Conservation (phyloP, 2,888 invertebrate genomes). For the Sinhomidia bicolor region DNA sequence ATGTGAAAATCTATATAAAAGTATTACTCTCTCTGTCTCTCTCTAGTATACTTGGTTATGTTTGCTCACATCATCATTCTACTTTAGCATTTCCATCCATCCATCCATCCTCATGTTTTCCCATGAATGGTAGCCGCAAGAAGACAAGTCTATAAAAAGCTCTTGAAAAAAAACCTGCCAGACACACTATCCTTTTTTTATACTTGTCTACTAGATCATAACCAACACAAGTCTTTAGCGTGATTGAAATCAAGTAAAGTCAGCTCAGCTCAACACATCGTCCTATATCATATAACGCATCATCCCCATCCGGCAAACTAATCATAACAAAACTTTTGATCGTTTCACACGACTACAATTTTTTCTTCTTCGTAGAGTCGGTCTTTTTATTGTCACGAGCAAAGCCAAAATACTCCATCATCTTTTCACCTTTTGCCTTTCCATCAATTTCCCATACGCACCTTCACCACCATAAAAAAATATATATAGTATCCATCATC, state of each 20-base stretch:
- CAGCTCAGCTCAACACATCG: background rate
- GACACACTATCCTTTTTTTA: background rate
- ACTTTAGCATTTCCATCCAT: background rate
- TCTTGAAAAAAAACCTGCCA: constrained; percentile 27
- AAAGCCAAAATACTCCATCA: background rate
- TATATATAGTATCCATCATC: background rate
- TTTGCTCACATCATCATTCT: background rate
- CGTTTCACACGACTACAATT: background rate
- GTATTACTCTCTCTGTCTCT: background rate
- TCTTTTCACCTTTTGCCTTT: constrained; percentile 23
- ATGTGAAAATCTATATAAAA: too few relatives aligned
- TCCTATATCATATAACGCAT: constrained; percentile 1
- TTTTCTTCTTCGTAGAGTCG: background rate
- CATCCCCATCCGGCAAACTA: constrained; percentile 11
- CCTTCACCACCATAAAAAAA: too few relatives aligned
- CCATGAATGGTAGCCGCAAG: background rate
- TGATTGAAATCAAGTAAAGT: constrained; percentile 31
- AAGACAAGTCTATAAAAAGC: background rate
- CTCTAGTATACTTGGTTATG: background rate
- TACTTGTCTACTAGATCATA: background rate
- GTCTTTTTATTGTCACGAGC: constrained; percentile 12
- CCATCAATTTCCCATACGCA: background rate
- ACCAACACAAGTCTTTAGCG: background rate
- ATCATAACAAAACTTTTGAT: constrained; percentile 31
- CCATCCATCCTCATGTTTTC: background rate